Base-by-base conservation (phyloP, 2,797 vertebrate genomes). In the Myotis vivesi region DNA sequence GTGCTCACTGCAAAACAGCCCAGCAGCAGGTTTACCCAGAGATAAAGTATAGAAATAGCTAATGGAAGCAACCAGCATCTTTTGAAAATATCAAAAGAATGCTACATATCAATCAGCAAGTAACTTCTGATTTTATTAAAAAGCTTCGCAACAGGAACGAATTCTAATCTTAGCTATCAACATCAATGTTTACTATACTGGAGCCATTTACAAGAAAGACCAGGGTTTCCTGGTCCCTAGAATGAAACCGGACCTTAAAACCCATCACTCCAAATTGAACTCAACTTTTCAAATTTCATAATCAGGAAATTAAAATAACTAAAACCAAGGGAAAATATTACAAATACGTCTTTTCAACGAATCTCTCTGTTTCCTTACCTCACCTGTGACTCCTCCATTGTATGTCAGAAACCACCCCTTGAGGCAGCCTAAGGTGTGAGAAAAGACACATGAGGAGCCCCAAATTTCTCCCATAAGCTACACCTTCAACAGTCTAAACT, bases 281-380 rank as follows among this genome's bases (percentile, higher is more conserved):
- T 68, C 72, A 79, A 79, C 28, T 86, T 53, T 88, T 64, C 41
- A 91, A 82, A 84, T 79, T 69, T 71, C 88, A 53, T 44, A 28
- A 75, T 11, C 30, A 69, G 55, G 44, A 92, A 91, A 86, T 85
- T 57, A 87, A 92, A 95, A 64, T 71, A 85, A n/a, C 53, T 46
- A 83, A 94, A 97, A 81, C 46, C 44, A 90, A 94, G 20, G 76
- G 64, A 38, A 94, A 86, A 30, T 28, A 55, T 20, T n/a, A 20
- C 33, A 80, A 68, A 28, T 30, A 36, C 6, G 38, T 69, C 75
- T 80, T 81, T 46, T 44, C 81, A 68, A 12, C 7, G 19, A 71
- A 82, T 25, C 11, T 44, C 30, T 57, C 64, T 57, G 5, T 28
- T 62, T 68, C 30, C 64, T 53, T 28, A 9, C 12, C 51, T 89